phyloP scores from a whole-genome alignment of 2,888 invertebrate genomes.

The Octonoba sinensis region DNA sequence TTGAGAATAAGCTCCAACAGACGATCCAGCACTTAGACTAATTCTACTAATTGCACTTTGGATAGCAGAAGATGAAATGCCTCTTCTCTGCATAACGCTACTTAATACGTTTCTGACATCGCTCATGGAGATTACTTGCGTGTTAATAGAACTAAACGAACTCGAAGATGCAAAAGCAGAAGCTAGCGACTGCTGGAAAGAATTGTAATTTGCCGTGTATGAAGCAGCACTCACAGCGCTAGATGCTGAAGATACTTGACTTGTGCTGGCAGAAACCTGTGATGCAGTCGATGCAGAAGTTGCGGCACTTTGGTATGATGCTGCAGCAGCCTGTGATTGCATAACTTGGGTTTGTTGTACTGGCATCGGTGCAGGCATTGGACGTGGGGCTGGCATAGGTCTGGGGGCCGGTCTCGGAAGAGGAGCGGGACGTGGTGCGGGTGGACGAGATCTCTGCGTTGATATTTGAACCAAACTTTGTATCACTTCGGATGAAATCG shows the following conservation, averaged over 20 bases:
- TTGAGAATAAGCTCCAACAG: no score
- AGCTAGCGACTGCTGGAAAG: no score
- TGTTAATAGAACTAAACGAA: no score
- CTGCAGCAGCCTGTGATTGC: not conserved
- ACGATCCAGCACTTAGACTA: no score
- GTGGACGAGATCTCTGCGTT: not conserved
- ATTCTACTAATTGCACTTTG: no score
- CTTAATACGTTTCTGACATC: no score
- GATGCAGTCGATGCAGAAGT: not conserved
- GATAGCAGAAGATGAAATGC: no score
- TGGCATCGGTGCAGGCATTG: not conserved
- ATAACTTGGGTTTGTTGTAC: not conserved
- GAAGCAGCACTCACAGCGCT: not conserved
- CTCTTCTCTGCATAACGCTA: no score
- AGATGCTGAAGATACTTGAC: not conserved
- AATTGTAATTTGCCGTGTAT: no score
- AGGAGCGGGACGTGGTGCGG: not conserved
- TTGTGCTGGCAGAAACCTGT: not conserved
- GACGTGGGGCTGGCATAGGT: no score
- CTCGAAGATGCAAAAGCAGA: no score
- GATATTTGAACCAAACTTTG: not conserved
- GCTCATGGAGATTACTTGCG: no score
- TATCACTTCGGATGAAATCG: not conserved
- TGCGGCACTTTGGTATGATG: not conserved
- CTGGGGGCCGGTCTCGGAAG: conserved; percentile 3